phyloP scores from a whole-genome alignment of 2,888 invertebrate species.

The Rhingia campestris region DNA sequence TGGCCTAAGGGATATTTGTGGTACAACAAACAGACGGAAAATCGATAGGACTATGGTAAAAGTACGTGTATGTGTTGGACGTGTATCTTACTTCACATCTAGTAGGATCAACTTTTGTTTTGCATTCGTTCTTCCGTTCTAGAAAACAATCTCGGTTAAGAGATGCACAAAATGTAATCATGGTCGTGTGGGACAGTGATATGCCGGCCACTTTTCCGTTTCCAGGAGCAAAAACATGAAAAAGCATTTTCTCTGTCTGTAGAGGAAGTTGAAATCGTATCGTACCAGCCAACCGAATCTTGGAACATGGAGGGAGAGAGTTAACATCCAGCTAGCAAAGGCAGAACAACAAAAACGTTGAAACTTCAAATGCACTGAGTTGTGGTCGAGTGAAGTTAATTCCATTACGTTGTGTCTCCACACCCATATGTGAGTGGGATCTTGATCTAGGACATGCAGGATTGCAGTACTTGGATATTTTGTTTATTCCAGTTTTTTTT shows the following conservation, averaged over 20 bases:
- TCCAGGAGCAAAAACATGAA: background rate
- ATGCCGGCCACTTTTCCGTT: background rate
- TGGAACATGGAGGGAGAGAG: no score
- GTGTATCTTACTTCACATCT: background rate
- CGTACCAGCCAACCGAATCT: background rate
- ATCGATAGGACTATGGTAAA: constrained; percentile 24
- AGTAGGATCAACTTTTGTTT: constrained; percentile 33
- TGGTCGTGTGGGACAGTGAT: constrained; percentile 15
- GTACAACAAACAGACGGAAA: constrained; percentile 35
- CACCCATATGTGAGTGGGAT: background rate
- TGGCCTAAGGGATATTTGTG: constrained; percentile 30
- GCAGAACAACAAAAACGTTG: background rate
- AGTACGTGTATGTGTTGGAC: background rate
- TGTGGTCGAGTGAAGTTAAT: background rate
- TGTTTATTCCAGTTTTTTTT: no score
- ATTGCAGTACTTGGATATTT: no score
- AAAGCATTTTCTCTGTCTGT: constrained; percentile 1
- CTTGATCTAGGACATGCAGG: no score
- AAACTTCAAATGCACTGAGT: background rate
- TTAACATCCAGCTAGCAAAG: background rate
- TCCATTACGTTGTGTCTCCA: background rate
- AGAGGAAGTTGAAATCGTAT: constrained; percentile 18
- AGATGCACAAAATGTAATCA: constrained; percentile 28
- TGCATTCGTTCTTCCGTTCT: constrained; percentile 22
- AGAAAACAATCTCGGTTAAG: constrained; percentile 22